Percentiles rank a stretch among this genome's conserved stretches.
Evolutionary conservation across 23 tunicate genomes (phyloP).

Genomic region (Oikopleura vanhoeffeni): DNA sequence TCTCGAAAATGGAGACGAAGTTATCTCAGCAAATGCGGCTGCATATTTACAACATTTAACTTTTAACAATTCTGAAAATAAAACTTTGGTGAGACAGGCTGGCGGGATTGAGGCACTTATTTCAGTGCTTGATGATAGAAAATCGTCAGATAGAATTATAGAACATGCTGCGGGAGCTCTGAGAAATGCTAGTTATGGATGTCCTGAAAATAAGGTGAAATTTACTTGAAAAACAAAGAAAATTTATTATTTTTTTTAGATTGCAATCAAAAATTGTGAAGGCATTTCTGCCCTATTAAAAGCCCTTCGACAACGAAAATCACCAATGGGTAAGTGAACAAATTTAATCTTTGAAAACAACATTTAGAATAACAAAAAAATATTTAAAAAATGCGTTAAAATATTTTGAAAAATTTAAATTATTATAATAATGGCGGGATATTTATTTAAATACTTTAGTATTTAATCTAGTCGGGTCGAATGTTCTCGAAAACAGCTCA

Average conservation of each 20-base stretch:
- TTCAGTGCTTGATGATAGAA: not conserved
- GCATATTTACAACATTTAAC: constrained; percentile 74
- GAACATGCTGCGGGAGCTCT: constrained; percentile 74
- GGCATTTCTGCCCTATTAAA: constrained; percentile 84
- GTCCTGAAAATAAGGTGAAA: constrained; percentile 42
- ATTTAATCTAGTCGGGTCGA: too few species aligned
- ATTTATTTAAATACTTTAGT: too few species aligned
- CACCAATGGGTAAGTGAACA: not conserved
- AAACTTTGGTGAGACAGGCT: constrained; percentile 30
- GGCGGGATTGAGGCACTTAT: not conserved
- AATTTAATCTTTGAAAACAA: not conserved
- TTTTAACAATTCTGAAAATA: constrained; percentile 46
- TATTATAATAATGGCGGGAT: too few species aligned
- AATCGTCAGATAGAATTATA: constrained; percentile 20
- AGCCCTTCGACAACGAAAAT: constrained; percentile 26
- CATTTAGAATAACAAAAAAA: not conserved
- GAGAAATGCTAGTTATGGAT: constrained; percentile 59
- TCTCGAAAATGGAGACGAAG: not conserved
- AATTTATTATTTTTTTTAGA: not conserved
- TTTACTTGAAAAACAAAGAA: too few species aligned
- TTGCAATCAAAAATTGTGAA: constrained; percentile 63
- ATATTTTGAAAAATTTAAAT: too few species aligned
- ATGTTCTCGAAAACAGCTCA: too few species aligned
- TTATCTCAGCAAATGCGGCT: constrained; percentile 41
- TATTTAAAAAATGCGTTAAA: too few species aligned